A percentile compares a stretch with the other conserved stretches of the same genome.
Conservation (phyloP, 2,113 vertebrate species). For the Oncorhynchus mykiss region DNA sequence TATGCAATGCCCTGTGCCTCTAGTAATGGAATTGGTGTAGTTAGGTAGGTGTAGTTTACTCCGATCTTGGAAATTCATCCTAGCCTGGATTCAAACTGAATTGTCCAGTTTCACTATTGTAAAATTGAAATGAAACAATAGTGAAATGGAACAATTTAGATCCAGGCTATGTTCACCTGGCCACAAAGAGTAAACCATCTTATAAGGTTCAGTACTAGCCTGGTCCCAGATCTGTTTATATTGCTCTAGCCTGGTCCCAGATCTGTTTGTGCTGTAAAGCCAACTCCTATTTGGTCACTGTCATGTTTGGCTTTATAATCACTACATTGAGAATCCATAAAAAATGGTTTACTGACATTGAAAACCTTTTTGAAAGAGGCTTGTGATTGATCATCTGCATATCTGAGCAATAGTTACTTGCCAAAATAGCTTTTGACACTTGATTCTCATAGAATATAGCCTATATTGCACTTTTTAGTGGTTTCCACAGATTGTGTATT, state of each 20-base stretch:
- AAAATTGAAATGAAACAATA: no score
- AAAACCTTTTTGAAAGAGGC: constrained; percentile 13
- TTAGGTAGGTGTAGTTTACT: constrained; percentile 36
- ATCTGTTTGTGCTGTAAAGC: no score
- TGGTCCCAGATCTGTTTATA: no score
- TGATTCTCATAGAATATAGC: background rate
- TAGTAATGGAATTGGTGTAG: constrained; percentile 6
- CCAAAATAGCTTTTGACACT: constrained; percentile 32
- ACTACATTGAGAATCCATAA: background rate
- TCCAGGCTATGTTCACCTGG: constrained; percentile 39
- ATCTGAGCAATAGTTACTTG: constrained; percentile 31
- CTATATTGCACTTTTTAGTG: constrained; percentile 19
- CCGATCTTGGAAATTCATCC: constrained; percentile 8
- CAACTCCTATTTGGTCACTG: background rate
- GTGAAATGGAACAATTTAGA: no score
- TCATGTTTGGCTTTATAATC: constrained; percentile 7
- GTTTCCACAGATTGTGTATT: constrained; percentile 2
- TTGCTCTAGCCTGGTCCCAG: no score
- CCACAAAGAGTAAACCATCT: constrained; percentile 38
- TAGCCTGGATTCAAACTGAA: no score
- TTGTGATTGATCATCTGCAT: constrained; percentile 16
- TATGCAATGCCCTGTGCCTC: constrained; percentile 11
- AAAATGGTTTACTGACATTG: constrained; percentile 1
- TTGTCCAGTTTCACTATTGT: no score
- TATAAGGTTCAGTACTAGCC: background rate